These are phyloP conservation scores for Xerus inauris DNA, from an alignment of 2,113 vertebrate genomes.

Conservation along the genomic window DNA sequence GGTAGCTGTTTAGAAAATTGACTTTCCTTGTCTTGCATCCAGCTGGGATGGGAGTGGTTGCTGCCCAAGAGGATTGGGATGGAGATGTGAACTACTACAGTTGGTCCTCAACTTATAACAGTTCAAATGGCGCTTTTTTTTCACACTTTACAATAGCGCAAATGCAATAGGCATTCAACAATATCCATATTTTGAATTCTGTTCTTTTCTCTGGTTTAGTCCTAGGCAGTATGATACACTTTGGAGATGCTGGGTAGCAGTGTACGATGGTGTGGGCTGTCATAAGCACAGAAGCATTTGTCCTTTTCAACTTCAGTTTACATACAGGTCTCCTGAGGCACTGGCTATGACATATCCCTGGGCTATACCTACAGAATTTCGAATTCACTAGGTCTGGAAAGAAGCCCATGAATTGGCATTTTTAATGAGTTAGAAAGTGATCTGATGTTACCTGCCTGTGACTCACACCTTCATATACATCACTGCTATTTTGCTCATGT, in stretches of 20 bases:
- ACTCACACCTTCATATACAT: not conserved
- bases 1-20: not conserved
- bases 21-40: not conserved
- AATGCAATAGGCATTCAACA: no score
- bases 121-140: not conserved
- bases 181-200: not conserved
- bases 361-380: not conserved
- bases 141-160: no score
- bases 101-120: not conserved
- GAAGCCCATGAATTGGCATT: not conserved
- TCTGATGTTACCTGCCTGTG: not conserved
- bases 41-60: not conserved
- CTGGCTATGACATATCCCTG: not conserved
- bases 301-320: not conserved
- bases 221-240: not conserved
- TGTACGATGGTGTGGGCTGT: not conserved
- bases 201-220: not conserved
- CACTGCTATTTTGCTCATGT: not conserved
- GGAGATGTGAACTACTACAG: not conserved
- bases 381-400: not conserved
- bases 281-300: not conserved
- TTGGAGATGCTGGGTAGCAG: not conserved
- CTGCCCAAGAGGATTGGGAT: not conserved
- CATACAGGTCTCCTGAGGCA: not conserved
- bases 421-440: not conserved